Evolutionary conservation across 1,140 invertebrate species (phyloP), one percentile per base, ranked within the genome.

Genomic region (Musca domestica): DNA sequence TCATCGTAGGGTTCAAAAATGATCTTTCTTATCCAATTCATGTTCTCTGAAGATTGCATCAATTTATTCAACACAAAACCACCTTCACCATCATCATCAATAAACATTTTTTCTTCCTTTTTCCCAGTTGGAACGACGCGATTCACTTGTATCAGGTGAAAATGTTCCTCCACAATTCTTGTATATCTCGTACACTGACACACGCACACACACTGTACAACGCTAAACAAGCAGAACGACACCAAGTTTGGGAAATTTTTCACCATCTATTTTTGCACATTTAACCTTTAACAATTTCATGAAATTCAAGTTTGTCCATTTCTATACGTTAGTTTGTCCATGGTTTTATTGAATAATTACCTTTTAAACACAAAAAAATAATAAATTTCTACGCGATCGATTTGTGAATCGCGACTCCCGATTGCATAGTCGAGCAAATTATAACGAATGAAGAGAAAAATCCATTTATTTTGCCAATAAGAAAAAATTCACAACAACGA

Each of bases 321-420:
- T 9, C 3, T 34, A 19, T 2, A 41, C 27, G 7, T 20, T 41
- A 34, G 10, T 34, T 61, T 61, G n/a, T 61, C 25, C n/a, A 19
- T 20, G 34, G 34, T 41, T 34, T 34, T 61, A 19, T 61, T 61
- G 34, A 30, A 46, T 68, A 68, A 46, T 68, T 68, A 68, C 67
- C 68, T 66, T 69, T 66, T 69, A 69, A 69, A 69, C 64, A 66
- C 30, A 61, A 69, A 66, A 69, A 66, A 66, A 61, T 66, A 69
- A 69, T 66, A 66, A 25, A 61, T 66, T 69, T 69, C 51, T 54
- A 61, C 68, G 64, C 68, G 64, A 69, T 48, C 61, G 52, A 69
- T 56, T 66, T 66, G 14, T 69, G 20, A 69, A 69, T 69, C 67
- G 63, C 67, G 67, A 69, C 58, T 66, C n/a, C 34, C 34, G 34